Evolutionary conservation across 1,140 invertebrate species (phyloP), one percentile per base, ranked within the genome.

Genomic region (Pseudachorutes palmiensis): DNA sequence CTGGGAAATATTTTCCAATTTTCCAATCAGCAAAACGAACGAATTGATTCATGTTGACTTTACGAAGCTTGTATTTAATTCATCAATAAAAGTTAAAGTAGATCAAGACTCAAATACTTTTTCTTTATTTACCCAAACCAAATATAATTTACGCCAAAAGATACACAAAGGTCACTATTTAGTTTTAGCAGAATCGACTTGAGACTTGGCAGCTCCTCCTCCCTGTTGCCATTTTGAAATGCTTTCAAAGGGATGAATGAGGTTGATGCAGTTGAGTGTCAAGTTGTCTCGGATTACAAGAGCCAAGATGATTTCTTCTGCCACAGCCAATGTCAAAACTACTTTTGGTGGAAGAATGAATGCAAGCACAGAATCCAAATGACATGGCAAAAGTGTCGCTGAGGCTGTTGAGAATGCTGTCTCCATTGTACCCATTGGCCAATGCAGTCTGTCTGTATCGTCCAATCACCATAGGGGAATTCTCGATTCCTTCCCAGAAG

Each of bases 231-330:
- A 63, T 19, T 63, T 63, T 3, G 31, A 41, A 41, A 63, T 63
- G 2, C 9, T 9, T 28, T 48, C 41, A 2, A 63, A 14, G 3
- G 32, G 61, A 31, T 41, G 26, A 36, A 63, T 48, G 3, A 63
- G 19, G 2, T 63, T 19, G 22, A 63, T 22, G 2, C 36, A 12
- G 41, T 63, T 63, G 32, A 63, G 41, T 9, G 29, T 19, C 33
- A 63, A 63, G 29, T 63, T 63, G 24, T 63, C 61, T 12, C 61
- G 30, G 3, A 63, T 63, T 41, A 26, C 31, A 36, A 41, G 2
- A 3, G 5, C 61, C 2, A 63, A 12, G 16, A 63, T 48, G 9
- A 63, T 36, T 48, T 63, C 61, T 41, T 63, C 61, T 26, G 41
- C 33, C 2, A 63, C 33, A 2, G 61, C 33, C 31, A 63, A 22